Evolutionary conservation across 2,113 vertebrate genomes (phyloP), one percentile per base, ranked within the genome.

Genomic region (Australoheros scitulus): DNA sequence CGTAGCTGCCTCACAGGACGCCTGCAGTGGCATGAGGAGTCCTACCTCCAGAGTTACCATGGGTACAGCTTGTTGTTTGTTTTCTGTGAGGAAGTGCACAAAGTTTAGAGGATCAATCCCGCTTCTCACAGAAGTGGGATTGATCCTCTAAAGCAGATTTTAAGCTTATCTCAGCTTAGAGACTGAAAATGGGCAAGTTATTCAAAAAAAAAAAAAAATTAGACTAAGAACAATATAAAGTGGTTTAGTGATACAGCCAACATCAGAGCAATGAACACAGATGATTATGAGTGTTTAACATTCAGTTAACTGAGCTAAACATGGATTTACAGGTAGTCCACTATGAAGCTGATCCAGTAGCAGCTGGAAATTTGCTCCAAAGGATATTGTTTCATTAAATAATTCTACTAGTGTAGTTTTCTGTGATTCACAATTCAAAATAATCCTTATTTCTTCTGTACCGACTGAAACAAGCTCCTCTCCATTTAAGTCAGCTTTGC

Each of bases 11-110:
- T 92, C 91, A 1, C 91, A 93, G 17, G 87, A 93, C 41, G 43
- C 65, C 18, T 95, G 94, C 85, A 94, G 80, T 89, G 85, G 87
- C 79, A 64, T 93, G 79, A 92, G 93, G 61, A 96, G 95, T 36
- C 90, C 92, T 4, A 85, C 94, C 3, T 85, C 88, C 88, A 93
- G 76, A 77, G 83, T 96, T 11, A 91, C 86, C 88, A 95, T 93
- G 90, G 95, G 96, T 96, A 94, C 7, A 4, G 32, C 59, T 59
- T 55, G 4, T 11, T 59, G 34, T 52, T 32, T 18, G 24, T 1
- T 72, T 55, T 55, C 65, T 72, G 13, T 32, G 17, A 13, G 20
- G 2, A 70, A 70, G 24, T n/a, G n/a, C 57, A 47, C 14, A 20
- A 43, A 47, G 38, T 26, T 60, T 6, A 22, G 22, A 43, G 26